These are phyloP conservation scores for Melanotaenia maccullochi DNA, from an alignment of 2,797 vertebrate genomes.

Conservation along the genomic window DNA sequence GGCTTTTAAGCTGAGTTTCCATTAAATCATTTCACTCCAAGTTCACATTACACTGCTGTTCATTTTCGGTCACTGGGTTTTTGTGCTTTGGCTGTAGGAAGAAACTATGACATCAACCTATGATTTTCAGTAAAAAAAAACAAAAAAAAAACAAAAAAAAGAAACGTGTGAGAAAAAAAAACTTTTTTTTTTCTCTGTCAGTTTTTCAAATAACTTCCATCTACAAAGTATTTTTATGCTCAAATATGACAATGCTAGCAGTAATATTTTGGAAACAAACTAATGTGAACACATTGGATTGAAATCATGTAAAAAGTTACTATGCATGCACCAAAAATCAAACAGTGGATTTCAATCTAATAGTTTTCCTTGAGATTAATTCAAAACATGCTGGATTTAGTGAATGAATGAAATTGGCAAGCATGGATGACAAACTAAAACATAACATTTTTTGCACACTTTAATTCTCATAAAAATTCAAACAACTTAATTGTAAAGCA, in stretches of 20 bases:
- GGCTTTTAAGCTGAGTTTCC: conserved; percentile 60
- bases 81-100: conserved; percentile 50
- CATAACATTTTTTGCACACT: conserved; percentile 68
- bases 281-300: conserved; percentile 20
- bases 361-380: background rate
- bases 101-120: conserved; percentile 73
- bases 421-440: conserved; percentile 77
- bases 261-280: conserved; percentile 6
- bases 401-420: conserved; percentile 67
- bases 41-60: conserved; percentile 55
- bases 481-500: conserved; percentile 85
- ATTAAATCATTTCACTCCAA: conserved; percentile 54
- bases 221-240: background rate
- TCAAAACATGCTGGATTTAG: conserved; percentile 75
- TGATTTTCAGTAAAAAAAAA: conserved; percentile 62
- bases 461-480: conserved; percentile 86
- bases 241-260: conserved; percentile 4
- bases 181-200: conserved; percentile 11
- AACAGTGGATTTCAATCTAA: conserved; percentile 41
- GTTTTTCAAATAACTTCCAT: conserved; percentile 44
- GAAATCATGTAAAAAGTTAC: conserved; percentile 50
- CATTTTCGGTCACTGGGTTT: conserved; percentile 54
- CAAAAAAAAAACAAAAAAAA: background rate
- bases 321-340: conserved; percentile 64
- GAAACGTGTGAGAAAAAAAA: conserved; percentile 44